Percentiles rank a stretch among this genome's conserved stretches.
phyloP scores from a whole-genome alignment of 2,113 vertebrate genomes.

The Aegotheles bennettii region DNA sequence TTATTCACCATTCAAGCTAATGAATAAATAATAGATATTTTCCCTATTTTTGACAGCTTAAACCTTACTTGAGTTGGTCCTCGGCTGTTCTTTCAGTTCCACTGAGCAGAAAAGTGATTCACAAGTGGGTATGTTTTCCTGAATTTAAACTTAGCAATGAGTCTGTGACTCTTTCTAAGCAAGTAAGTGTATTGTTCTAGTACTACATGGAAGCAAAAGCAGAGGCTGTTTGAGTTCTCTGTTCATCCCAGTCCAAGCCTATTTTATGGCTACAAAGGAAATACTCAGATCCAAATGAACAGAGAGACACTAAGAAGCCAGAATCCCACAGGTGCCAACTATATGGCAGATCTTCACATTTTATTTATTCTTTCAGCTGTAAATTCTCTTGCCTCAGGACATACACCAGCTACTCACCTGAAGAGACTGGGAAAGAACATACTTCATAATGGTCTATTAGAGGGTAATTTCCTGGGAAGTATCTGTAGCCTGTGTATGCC shows the following conservation, averaged over 20 bases:
- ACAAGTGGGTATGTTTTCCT: not conserved
- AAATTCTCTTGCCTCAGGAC: not conserved
- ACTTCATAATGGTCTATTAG: not conserved
- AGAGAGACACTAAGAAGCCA: not conserved
- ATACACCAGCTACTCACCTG: accelerated
- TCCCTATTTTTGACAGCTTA: not conserved
- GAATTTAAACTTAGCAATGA: not conserved
- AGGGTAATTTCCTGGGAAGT: not conserved
- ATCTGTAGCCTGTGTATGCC: not conserved
- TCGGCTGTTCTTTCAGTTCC: not conserved
- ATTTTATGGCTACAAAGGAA: not conserved
- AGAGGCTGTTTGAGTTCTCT: not conserved
- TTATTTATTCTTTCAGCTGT: not conserved
- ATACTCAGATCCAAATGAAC: not conserved
- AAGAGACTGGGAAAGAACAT: not conserved
- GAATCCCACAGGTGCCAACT: not conserved
- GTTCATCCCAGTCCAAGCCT: not conserved
- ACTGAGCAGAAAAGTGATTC: not conserved
- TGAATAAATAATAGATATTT: constrained; percentile 7
- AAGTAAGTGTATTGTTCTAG: not conserved
- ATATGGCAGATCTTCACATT: not conserved
- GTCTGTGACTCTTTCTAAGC: not conserved
- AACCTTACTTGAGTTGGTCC: not conserved
- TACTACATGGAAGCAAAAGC: not conserved
- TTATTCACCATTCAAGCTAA: not conserved